phyloP scores from a whole-genome alignment of 2,797 vertebrate genomes.

The Notoglanidium macrostoma region DNA sequence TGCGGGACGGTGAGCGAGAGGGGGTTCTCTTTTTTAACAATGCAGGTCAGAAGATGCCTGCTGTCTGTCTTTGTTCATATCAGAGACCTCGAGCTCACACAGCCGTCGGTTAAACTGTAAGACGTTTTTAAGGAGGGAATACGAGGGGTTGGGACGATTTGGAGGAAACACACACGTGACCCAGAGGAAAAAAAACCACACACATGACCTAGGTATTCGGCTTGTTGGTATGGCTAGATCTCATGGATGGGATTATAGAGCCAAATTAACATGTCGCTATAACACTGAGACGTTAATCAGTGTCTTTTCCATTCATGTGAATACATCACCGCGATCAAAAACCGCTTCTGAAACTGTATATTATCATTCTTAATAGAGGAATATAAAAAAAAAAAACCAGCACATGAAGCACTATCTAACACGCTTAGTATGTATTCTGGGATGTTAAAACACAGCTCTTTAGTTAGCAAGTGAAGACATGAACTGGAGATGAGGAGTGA shows the following conservation, averaged over 20 bases:
- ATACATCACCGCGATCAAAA: background rate
- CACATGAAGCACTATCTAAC: background rate
- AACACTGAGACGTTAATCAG: background rate
- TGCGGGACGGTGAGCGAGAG: slow-evolving; percentile 61
- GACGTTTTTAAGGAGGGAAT: background rate
- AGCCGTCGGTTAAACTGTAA: slow-evolving; percentile 15
- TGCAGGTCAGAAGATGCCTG: slow-evolving; percentile 58
- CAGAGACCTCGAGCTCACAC: slow-evolving; percentile 35
- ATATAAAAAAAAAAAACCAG: background rate
- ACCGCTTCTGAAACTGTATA: background rate
- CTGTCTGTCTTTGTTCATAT: slow-evolving; percentile 56
- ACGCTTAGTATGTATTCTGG: background rate
- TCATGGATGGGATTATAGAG: background rate
- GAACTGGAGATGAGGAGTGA: background rate
- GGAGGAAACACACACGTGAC: no score
- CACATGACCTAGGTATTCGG: slow-evolving; percentile 6
- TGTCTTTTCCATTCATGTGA: background rate
- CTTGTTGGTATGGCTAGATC: background rate
- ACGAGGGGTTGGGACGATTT: background rate
- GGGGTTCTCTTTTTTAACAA: slow-evolving; percentile 63
- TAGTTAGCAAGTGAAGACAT: background rate
- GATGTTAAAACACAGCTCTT: background rate
- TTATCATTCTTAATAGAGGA: background rate
- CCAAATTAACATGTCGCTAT: background rate
- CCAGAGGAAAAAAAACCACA: background rate